Base-by-base conservation (phyloP, 1,140 invertebrate species). In the Teleogryllus occipitalis region DNA sequence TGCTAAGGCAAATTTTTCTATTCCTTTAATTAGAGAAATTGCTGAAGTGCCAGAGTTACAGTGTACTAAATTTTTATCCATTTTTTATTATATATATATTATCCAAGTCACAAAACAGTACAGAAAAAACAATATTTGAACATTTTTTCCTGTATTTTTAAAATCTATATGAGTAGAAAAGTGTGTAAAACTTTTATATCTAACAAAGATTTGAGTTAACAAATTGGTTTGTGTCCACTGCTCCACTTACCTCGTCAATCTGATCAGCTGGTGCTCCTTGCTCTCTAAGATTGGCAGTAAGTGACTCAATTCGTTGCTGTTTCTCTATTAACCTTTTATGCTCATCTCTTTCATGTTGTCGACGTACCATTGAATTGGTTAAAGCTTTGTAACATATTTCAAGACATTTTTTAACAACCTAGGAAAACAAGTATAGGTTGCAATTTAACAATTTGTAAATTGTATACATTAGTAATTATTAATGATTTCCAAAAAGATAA, bases 311-410 rank as follows among this genome's bases (percentile, higher is more conserved):
- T 82, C 94, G 88, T 81, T 95, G 91, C 81, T 95, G 92, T 86
- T 97, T 97, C 82, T 96, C 95, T 77, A 96, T 77, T 75, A 80
- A 22, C 8, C 79, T 47, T 15, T 65, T 47, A 75, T 87, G 83
- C 78, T 88, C 86, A 10, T 83, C 85, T 48, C 88, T 88, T 84
- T 93, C 91, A 83, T 90, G 87, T 74, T 90, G 89, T 74, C 89
- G 89, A 76, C 91, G 88, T 5, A 88, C 87, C 81, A 92, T 88
- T 47, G 88, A 87, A 87, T 96, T 95, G 84, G 91, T 93, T 18
- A 95, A 83, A 12, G 93, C 88, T 83, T 95, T 93, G 84, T 92
- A 94, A 84, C 92, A 94, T 83, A 92, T 88, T 83, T 96, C 92
- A 18, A 93, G 85, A 46, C 91, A 85, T 88, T 92, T 93, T 80